Conservation (phyloP, 2,113 vertebrate genomes). For the Nannobrachium achirus region DNA sequence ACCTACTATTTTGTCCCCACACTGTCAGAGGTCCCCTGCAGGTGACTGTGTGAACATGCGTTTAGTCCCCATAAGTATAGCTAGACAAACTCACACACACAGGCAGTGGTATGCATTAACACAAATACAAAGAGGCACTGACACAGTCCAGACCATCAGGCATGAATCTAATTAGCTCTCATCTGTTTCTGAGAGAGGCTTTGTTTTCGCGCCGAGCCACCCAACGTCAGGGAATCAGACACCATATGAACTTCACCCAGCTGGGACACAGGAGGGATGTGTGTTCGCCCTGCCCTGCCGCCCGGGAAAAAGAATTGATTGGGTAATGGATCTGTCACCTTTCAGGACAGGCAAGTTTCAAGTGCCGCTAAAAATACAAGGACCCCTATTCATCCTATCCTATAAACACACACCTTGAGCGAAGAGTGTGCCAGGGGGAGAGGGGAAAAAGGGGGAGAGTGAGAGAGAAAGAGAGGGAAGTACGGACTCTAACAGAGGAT, state of each 20-base stretch:
- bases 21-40: too few relatives aligned
- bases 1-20: too few relatives aligned
- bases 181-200: slow-evolving; percentile 62
- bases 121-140: slow-evolving; percentile 47
- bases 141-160: slow-evolving; percentile 55
- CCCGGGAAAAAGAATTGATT: not conserved
- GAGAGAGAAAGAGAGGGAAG: not conserved
- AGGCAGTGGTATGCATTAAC: too few relatives aligned
- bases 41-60: too few relatives aligned
- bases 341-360: not conserved
- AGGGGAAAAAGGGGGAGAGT: not conserved
- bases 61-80: too few relatives aligned
- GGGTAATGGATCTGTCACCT: not conserved
- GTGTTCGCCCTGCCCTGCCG: not conserved
- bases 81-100: slow-evolving; percentile 13
- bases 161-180: slow-evolving; percentile 67
- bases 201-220: slow-evolving; percentile 60
- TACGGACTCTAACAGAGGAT: slow-evolving; percentile 27
- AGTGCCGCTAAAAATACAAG: not conserved
- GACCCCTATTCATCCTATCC: not conserved
- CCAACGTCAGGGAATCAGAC: slow-evolving; percentile 30
- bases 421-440: not conserved
- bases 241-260: slow-evolving; percentile 29
- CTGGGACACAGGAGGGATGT: slow-evolving; percentile 1
- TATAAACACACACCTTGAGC: not conserved